Base-by-base conservation (phyloP, 1,140 invertebrate genomes). In the Artemia franciscana region DNA sequence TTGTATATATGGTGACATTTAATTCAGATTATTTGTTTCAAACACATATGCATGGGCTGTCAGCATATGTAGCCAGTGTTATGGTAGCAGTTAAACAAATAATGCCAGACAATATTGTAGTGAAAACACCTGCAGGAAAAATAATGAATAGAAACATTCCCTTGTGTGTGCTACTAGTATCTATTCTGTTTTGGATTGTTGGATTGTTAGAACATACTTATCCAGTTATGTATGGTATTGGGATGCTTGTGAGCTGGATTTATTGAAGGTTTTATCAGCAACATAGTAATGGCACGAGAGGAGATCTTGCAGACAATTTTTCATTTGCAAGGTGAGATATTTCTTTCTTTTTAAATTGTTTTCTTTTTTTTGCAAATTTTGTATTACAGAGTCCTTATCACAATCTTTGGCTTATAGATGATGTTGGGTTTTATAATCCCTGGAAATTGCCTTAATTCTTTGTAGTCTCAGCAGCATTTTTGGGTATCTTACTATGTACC, bases 181-280 rank as follows among this genome's bases (percentile, higher is more conserved):
- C 87, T 18, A 76, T 94, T 61, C 73, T 90, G 28, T 72, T 89
- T 0, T 91, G 88, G 82, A 73, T 85, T 1, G 70, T 89, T 60
- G 85, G 88, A 58, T 71, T 89, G 15, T 72, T 95, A 26, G 86
- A 92, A 73, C 86, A 90, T 27, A 90, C 88, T n/a, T 90, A 93
- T 74, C 88, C 91, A 5, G 85, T 88, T 58, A 95, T 96, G 91
- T 94, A 93, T 77, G 81, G 84, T 12, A 85, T 82, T 68, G 93
- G 93, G 26, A 79, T 92, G n/a, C 74, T 95, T n/a, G 80, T 90
- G 21, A 91, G 89, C 26, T 98, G 92, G 91, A 79, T 87, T 18
- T 97, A 98, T 72, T 76, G 97, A 25, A 78, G 92, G 64, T 98
- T 97, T 76, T 95, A 93, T 78, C 93, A 97, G 70, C 82, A 83